Evolutionary conservation across 1,140 invertebrate species (phyloP), one percentile per base, ranked within the genome.

Genomic region (Bathynomus jamesi): DNA sequence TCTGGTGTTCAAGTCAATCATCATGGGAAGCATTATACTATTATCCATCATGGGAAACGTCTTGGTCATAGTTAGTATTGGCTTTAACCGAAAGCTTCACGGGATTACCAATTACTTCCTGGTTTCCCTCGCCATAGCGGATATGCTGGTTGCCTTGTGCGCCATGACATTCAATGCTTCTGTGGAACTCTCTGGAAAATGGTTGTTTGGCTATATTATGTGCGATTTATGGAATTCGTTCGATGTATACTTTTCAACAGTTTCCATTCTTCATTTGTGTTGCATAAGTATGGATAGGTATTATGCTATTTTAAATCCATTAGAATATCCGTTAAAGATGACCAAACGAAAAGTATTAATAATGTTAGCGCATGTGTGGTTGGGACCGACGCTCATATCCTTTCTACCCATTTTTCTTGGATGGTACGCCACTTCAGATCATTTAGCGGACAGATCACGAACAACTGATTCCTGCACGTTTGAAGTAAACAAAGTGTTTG

Each of bases 81-180:
- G 89, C 69, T 83, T 87, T 8, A 89, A 90, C 72, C 82, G 87
- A 30, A 89, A 89, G 76, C 84, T 93, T 63, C 85, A 92, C 3
- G 90, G 93, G 65, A 91, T 94, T 74, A 96, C 94, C 31, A 97
- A 97, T 83, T 94, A 93, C 79, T 96, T 96, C 83, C 92, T 97
- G 65, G 94, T 96, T 28, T 95, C 92, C 53, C 83, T 97, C 21
- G 92, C 95, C 0, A 89, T 93, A 78, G 94, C 94, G 7, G 94
- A 96, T 81, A 88, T 94, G 81, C 83, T 96, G 28, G 94, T 97
- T 11, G 94, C 94, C 5, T 83, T 95, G 27, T 91, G 93, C 78
- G 92, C 91, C 40, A 95, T 94, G 94, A 93, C 91, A 21, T 96
- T 96, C 83, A 96, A 95, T 83, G 92, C 93, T n/a, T 91, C 89